These are phyloP conservation scores for Atta texana DNA, from an alignment of 1,140 invertebrate genomes.

Conservation along the genomic window DNA sequence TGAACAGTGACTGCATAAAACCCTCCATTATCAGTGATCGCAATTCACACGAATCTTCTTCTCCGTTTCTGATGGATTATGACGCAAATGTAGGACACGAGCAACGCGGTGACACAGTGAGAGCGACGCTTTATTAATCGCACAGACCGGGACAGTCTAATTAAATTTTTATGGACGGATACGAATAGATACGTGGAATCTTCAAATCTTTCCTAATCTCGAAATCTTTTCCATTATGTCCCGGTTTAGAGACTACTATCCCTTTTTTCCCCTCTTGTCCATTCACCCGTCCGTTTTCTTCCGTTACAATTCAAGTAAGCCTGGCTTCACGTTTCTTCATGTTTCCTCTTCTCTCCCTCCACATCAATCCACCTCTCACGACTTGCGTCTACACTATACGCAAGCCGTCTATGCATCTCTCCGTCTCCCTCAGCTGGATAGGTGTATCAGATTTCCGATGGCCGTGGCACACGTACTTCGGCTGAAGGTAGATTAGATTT, in stretches of 20 bases:
- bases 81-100: slow-evolving; percentile 44
- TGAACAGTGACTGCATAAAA: slow-evolving; percentile 1
- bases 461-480: slow-evolving; percentile 72
- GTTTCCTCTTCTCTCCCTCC: slow-evolving; percentile 58
- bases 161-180: slow-evolving; percentile 66
- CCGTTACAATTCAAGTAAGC: slow-evolving; percentile 17
- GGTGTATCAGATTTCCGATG: slow-evolving; percentile 76
- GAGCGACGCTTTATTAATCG: slow-evolving; percentile 27
- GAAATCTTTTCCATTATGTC: slow-evolving; percentile 42
- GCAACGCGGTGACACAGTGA: neutral
- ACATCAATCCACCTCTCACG: slow-evolving; percentile 23
- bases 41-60: neutral
- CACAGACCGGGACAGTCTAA: slow-evolving; percentile 15
- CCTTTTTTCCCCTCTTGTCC: neutral
- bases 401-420: slow-evolving; percentile 31
- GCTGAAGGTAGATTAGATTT: slow-evolving; percentile 84
- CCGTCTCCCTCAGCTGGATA: slow-evolving; percentile 37
- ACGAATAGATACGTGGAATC: neutral
- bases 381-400: neutral
- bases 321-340: neutral
- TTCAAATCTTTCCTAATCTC: slow-evolving; percentile 55
- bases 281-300: neutral
- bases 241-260: slow-evolving; percentile 1
- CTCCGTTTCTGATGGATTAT: slow-evolving; percentile 7
- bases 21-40: neutral